phyloP scores from a whole-genome alignment of 2,113 vertebrate genomes.

The Alces alces region DNA sequence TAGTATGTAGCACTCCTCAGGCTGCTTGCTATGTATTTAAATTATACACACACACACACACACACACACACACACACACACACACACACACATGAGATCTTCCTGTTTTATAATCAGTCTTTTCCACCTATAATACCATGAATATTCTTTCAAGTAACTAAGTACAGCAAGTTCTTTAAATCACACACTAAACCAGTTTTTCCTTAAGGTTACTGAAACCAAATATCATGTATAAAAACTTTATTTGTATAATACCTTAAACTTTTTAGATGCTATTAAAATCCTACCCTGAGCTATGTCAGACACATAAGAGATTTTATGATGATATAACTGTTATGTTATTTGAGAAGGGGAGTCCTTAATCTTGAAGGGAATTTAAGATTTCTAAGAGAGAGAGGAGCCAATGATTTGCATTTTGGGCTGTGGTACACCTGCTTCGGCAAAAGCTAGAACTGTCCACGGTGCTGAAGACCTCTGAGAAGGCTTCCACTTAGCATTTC shows the following conservation, averaged over 20 bases:
- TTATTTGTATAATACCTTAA: not conserved
- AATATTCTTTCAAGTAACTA: not conserved
- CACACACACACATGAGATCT: not conserved
- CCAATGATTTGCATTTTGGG: not conserved
- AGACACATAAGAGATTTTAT: not conserved
- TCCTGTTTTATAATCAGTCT: not conserved
- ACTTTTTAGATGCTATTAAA: not conserved
- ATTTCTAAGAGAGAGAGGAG: not conserved
- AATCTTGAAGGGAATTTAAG: not conserved
- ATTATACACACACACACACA: too few relatives aligned
- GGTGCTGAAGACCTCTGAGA: not conserved
- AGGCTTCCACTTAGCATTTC: not conserved
- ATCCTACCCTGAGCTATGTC: not conserved
- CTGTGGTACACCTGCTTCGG: not conserved
- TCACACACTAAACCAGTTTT: not conserved
- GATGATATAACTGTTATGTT: not conserved
- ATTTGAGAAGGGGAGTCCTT: not conserved
- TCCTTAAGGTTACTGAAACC: not conserved
- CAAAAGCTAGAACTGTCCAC: not conserved
- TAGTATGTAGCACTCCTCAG: not conserved
- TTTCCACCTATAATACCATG: not conserved
- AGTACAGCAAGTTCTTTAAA: not conserved
- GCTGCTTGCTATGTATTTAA: not conserved
- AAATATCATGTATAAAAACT: not conserved
- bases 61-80: too few relatives aligned